These are phyloP conservation scores for Tipula lateralis DNA, from an alignment of 2,888 invertebrate genomes.

Conservation along the genomic window DNA sequence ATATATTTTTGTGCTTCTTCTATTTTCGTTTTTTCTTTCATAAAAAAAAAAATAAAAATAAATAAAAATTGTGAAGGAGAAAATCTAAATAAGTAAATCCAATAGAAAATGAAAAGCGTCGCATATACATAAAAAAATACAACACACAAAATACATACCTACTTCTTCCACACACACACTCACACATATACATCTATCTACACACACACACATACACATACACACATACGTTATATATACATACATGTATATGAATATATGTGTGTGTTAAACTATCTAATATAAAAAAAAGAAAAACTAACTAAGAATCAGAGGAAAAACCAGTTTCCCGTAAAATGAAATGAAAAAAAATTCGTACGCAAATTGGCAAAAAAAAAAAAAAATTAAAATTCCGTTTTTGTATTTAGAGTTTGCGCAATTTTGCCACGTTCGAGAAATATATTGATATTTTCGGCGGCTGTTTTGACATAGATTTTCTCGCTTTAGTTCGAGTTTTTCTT, in stretches of 20 bases:
- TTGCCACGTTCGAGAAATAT: background rate
- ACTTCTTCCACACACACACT: too few relatives aligned
- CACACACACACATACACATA: background rate
- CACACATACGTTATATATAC: background rate
- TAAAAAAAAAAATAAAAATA: background rate
- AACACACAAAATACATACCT: too few relatives aligned
- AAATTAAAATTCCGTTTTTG: conserved; percentile 4
- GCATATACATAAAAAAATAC: background rate
- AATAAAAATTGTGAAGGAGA: background rate
- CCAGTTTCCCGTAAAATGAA: background rate
- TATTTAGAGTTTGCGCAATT: conserved; percentile 1
- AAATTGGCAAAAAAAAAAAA: conserved; percentile 15
- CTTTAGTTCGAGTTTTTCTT: background rate
- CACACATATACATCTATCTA: too few relatives aligned
- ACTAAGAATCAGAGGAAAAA: conserved; percentile 11
- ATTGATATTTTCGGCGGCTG: background rate
- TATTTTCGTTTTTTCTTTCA: background rate
- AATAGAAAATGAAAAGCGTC: conserved; percentile 24
- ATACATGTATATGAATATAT: background rate
- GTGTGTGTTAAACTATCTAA: background rate
- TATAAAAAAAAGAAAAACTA: background rate
- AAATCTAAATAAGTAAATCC: conserved; percentile 24
- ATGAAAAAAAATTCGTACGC: background rate
- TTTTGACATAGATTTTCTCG: background rate
- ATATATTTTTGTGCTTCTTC: background rate